Base-by-base conservation (phyloP, 1,140 invertebrate genomes). In the Bombus fervidus region DNA sequence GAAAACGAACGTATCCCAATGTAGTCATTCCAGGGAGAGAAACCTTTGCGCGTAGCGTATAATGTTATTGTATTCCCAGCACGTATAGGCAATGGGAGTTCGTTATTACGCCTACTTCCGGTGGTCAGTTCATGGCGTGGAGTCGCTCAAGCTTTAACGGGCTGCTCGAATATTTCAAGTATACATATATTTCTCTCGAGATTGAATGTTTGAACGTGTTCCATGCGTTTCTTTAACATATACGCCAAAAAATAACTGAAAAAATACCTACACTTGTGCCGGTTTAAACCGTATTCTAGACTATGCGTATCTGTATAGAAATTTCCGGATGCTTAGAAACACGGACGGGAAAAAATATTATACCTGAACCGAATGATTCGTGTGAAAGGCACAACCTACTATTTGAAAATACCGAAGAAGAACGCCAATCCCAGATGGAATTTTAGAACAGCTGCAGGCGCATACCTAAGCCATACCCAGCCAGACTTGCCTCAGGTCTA, bases 81-180 rank as follows among this genome's bases (percentile, higher is more conserved):
- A 86, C 90, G 90, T 92, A 91, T 83, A 85, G 85, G 69, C 84
- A 90, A 90, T 91, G 88, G 86, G 86, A 90, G 91, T 91, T 91
- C 87, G 85, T 92, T 92, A 92, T 92, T 92, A 91, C 91, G 90
- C 87, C 88, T 90, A 92, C 91, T 92, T 92, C 91, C 91, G 91
- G 85, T 87, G 83, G 82, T 28, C 41, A 53, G 75, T 81, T 85
- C 73, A 79, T 77, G 75, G 41, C 71, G 53, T 73, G 79, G 80
- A 89, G 71, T 76, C 47, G 84, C 62, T 28, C 64, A 57, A 71
- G 73, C 76, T 81, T 72, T 53, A 81, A 64, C 59, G 25, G 39
- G 12, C 59, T 62, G 72, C 28, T 76, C 69, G 77, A 69, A 6
- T n/a, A 85, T 72, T 71, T 39, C 41, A 28, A 39, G 39, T 41